Evolutionary conservation across 2,888 invertebrate genomes (phyloP).

Genomic region (Volucella bombylans): DNA sequence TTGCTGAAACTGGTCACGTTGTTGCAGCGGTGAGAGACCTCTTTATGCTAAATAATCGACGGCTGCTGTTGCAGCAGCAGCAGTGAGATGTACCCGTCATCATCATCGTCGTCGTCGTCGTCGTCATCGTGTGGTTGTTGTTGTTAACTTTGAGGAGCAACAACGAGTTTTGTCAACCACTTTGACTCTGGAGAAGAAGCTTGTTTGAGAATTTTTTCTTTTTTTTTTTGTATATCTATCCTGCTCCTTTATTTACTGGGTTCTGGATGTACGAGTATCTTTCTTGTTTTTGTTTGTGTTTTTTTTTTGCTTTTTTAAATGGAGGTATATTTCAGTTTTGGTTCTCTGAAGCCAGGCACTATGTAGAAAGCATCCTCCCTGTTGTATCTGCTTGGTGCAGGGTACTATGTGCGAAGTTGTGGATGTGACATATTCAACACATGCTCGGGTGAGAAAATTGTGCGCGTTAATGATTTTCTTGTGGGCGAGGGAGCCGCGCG

Average conservation of each 20-base stretch:
- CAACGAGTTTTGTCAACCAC: conserved; percentile 73
- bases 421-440: conserved; percentile 74
- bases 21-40: conserved; percentile 72
- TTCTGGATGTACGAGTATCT: conserved; percentile 25
- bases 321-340: conserved; percentile 63
- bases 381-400: conserved; percentile 36
- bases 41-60: conserved; percentile 74
- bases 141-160: conserved; percentile 52
- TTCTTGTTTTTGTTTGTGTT: not conserved
- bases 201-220: conserved; percentile 21
- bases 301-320: conserved; percentile 49
- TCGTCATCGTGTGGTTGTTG: conserved; percentile 1
- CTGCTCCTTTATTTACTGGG: conserved; percentile 58
- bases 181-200: conserved; percentile 44
- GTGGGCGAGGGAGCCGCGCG: conserved; percentile 67
- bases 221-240: conserved; percentile 42
- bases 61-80: conserved; percentile 71
- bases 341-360: conserved; percentile 30
- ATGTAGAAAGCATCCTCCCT: conserved; percentile 62
- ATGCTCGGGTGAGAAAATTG: conserved; percentile 74
- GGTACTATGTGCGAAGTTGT: conserved; percentile 74
- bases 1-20: conserved; percentile 74
- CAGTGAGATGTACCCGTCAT: conserved; percentile 70
- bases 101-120: conserved; percentile 53
- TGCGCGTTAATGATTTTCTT: conserved; percentile 74